phyloP scores from a whole-genome alignment of 2,797 vertebrate genomes.

The Tamandua tetradactyla region DNA sequence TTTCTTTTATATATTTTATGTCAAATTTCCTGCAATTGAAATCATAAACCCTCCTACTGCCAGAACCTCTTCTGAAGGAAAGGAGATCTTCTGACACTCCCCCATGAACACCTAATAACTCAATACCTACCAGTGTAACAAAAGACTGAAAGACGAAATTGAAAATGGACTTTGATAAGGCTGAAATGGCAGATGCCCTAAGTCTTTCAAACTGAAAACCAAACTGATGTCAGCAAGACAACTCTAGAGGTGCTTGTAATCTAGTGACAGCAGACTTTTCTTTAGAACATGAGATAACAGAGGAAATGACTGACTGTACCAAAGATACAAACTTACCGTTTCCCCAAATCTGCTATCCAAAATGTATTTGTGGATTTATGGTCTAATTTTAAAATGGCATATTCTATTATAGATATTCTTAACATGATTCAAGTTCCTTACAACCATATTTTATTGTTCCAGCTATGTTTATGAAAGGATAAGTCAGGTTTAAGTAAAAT shows the following conservation, averaged over 20 bases:
- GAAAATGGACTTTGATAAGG: slow-evolving; percentile 67
- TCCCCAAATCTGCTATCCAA: slow-evolving; percentile 24
- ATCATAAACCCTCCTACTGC: slow-evolving; percentile 73
- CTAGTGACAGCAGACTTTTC: slow-evolving; percentile 24
- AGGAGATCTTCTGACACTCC: slow-evolving; percentile 65
- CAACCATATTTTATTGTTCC: slow-evolving; percentile 53
- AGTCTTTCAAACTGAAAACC: slow-evolving; percentile 61
- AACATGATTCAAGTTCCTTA: slow-evolving; percentile 52
- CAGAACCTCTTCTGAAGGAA: slow-evolving; percentile 70
- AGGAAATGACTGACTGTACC: slow-evolving; percentile 36
- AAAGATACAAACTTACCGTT: background rate
- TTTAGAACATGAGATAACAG: slow-evolving; percentile 56
- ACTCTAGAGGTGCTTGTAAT: slow-evolving; percentile 33
- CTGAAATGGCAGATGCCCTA: slow-evolving; percentile 41
- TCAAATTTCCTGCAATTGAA: slow-evolving; percentile 78
- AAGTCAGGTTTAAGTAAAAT: slow-evolving; percentile 65
- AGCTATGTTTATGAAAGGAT: slow-evolving; percentile 48
- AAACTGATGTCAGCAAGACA: slow-evolving; percentile 6
- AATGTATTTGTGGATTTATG: slow-evolving; percentile 42
- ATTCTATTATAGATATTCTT: slow-evolving; percentile 6
- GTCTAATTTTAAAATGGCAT: slow-evolving; percentile 56
- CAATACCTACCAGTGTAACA: slow-evolving; percentile 61
- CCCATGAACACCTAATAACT: slow-evolving; percentile 71
- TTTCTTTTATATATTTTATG: slow-evolving; percentile 77
- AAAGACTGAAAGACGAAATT: slow-evolving; percentile 62